A percentile compares a stretch with the other conserved stretches of the same genome.
Conservation (phyloP, 2,797 vertebrate genomes). For the Orestias chungarensis region DNA sequence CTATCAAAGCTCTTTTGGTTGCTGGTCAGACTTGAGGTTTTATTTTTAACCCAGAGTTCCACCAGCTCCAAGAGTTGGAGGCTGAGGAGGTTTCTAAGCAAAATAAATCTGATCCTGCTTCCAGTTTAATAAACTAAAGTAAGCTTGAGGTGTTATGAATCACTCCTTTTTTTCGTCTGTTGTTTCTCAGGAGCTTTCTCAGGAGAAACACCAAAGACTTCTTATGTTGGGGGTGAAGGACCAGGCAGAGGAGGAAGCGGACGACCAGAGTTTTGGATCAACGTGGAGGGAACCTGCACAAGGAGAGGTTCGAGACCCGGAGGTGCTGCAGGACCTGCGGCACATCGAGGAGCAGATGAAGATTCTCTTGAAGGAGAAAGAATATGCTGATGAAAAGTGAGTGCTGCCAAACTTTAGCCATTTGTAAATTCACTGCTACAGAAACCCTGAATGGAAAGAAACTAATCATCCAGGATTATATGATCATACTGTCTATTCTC, state of each 20-base stretch:
- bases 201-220: constrained; percentile 91
- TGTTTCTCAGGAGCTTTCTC: constrained; percentile 85
- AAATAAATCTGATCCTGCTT: too few species aligned
- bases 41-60: too few species aligned
- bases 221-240: constrained; percentile 85
- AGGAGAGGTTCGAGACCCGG: constrained; percentile 54
- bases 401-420: background rate
- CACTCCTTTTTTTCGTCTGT: fast-evolving
- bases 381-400: constrained; percentile 89
- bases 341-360: constrained; percentile 95
- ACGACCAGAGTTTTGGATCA: background rate
- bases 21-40: too few species aligned
- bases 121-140: background rate
- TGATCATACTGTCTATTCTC: background rate
- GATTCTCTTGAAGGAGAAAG: constrained; percentile 88
- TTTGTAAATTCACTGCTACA: background rate
- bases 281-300: constrained; percentile 23
- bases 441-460: background rate
- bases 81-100: too few species aligned
- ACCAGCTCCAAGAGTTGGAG: too few species aligned
- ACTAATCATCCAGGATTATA: background rate
- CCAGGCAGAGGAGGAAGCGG: constrained; percentile 52
- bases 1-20: too few species aligned
- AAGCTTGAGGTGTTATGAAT: background rate
- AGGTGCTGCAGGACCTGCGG: constrained; percentile 85